These are phyloP conservation scores for Nothura maculosa DNA, from an alignment of 2,797 vertebrate genomes.

Conservation along the genomic window DNA sequence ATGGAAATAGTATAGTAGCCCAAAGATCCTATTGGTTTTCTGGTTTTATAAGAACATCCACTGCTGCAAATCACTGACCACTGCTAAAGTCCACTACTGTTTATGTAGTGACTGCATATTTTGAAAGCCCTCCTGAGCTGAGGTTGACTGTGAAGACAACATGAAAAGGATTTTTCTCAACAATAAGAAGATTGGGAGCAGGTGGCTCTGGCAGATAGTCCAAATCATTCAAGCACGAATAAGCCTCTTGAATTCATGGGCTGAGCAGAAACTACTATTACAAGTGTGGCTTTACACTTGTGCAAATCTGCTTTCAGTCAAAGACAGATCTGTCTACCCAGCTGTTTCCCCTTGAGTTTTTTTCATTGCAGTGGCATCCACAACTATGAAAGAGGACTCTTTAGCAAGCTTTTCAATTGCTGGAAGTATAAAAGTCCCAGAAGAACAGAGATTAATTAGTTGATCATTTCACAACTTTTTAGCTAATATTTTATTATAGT, in stretches of 20 bases:
- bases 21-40: neutral
- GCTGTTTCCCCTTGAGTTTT: neutral
- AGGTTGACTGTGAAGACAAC: neutral
- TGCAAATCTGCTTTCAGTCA: neutral
- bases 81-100: neutral
- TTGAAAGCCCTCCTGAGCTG: neutral
- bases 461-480: neutral
- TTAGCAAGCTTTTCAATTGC: neutral
- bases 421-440: neutral
- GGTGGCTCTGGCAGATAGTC: conserved; percentile 33
- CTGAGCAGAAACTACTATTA: neutral
- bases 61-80: neutral
- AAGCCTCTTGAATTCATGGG: conserved; percentile 17
- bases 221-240: conserved; percentile 6
- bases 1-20: neutral
- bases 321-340: neutral
- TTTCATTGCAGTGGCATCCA: neutral
- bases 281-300: neutral
- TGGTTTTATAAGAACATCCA: neutral
- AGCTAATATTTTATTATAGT: neutral
- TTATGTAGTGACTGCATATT: neutral
- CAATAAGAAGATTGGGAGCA: neutral
- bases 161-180: conserved; percentile 22
- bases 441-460: neutral
- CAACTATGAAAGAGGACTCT: neutral